phyloP scores from a whole-genome alignment of 2,797 vertebrate genomes.

The Rhinoraja longicauda region DNA sequence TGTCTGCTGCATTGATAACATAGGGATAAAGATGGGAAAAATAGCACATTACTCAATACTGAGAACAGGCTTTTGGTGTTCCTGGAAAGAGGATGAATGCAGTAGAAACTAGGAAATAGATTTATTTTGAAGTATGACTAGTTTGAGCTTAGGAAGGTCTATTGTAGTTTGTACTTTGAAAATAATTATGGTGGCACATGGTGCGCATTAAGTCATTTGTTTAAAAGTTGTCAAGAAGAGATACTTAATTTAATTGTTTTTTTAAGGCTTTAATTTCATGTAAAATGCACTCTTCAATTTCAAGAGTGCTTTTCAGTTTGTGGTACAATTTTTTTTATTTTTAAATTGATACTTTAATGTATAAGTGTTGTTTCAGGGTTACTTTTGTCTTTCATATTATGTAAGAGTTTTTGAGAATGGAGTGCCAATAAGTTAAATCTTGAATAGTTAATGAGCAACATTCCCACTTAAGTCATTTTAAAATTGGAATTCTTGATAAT shows the following conservation, averaged over 20 bases:
- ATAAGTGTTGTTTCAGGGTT: conserved; percentile 24
- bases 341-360: conserved; percentile 25
- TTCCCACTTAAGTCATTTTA: conserved; percentile 33
- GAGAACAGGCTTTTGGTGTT: conserved; percentile 3
- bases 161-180: conserved; percentile 36
- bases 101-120: conserved; percentile 32
- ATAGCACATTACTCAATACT: conserved; percentile 20
- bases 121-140: conserved; percentile 33
- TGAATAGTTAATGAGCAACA: conserved; percentile 31
- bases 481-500: conserved; percentile 10
- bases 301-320: conserved; percentile 36
- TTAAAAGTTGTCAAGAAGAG: conserved; percentile 20
- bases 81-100: conserved; percentile 32
- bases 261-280: conserved; percentile 35
- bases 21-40: conserved; percentile 2
- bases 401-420: conserved; percentile 33
- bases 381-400: conserved; percentile 23
- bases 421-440: conserved; percentile 38
- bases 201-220: conserved; percentile 33
- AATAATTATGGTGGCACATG: conserved; percentile 39
- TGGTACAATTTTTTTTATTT: conserved; percentile 36
- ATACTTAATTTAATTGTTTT: conserved; percentile 34
- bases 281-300: conserved; percentile 31
- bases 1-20: conserved; percentile 1
- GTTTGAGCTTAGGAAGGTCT: conserved; percentile 34